These are phyloP conservation scores for Centruroides vittatus DNA, from an alignment of 1,140 invertebrate species.

Conservation along the genomic window DNA sequence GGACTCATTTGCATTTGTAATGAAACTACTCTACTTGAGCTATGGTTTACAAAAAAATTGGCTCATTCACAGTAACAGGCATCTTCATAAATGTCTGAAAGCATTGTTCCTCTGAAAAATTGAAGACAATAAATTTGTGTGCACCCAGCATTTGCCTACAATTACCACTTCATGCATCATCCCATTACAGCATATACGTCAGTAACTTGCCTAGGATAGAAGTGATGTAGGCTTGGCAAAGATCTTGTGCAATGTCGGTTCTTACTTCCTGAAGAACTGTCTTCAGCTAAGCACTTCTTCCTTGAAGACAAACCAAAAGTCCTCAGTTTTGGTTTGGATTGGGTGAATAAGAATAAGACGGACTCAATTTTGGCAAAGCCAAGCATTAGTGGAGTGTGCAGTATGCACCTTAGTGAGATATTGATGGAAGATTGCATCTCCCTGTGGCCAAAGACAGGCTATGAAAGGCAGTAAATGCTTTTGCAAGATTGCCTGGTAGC, in stretches of 20 bases:
- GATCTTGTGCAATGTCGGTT: neutral
- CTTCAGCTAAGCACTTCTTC: neutral
- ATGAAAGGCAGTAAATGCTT: neutral
- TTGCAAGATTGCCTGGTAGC: neutral
- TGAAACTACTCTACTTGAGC: slow-evolving; percentile 2
- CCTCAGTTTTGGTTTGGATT: neutral
- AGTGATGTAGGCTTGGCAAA: neutral
- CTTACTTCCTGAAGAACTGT: neutral
- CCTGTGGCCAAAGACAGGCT: neutral
- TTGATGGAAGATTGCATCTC: neutral
- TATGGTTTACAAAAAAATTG: slow-evolving; percentile 1
- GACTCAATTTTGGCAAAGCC: neutral
- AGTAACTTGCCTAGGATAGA: neutral
- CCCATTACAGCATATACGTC: neutral
- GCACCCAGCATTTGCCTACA: neutral
- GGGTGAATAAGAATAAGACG: neutral
- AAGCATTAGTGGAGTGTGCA: neutral
- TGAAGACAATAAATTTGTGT: neutral
- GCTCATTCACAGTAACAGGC: neutral
- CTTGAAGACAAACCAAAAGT: neutral
- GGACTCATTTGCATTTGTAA: neutral
- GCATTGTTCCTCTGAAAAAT: neutral
- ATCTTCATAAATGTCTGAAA: neutral
- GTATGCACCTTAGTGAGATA: neutral
- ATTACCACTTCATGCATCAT: neutral